Conservation (phyloP, 2,888 invertebrate species). For the Megaustenia siamemsis region DNA sequence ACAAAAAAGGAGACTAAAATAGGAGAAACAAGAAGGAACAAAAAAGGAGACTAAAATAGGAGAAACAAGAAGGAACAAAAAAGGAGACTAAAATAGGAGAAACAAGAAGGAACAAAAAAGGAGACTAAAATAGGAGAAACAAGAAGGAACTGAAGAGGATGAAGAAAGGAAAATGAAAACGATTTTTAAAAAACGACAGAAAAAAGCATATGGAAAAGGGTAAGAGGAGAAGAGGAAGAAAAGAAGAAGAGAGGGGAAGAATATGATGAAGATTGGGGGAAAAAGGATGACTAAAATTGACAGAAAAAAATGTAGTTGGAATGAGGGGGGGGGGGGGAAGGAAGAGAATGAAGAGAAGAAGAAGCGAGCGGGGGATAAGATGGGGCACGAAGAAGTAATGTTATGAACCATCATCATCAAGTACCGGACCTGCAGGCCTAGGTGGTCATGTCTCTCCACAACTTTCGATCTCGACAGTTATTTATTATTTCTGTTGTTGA, state of each 20-base stretch:
- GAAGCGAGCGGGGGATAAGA: too few species aligned
- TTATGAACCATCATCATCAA: too few species aligned
- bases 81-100: neutral
- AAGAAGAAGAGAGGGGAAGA: neutral
- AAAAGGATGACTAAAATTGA: neutral
- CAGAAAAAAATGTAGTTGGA: neutral
- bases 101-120: neutral
- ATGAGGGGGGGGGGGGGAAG: neutral
- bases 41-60: neutral
- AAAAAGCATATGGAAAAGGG: neutral
- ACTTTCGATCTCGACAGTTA: too few species aligned
- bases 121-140: neutral
- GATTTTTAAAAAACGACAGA: neutral
- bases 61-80: too few species aligned
- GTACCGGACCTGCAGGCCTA: too few species aligned
- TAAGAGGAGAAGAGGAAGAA: neutral
- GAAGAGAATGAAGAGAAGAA: neutral
- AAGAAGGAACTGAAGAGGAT: too few species aligned
- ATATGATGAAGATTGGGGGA: neutral
- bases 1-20: neutral
- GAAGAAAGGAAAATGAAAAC: too few species aligned
- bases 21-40: neutral
- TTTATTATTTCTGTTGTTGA: too few species aligned
- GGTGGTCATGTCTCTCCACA: too few species aligned
- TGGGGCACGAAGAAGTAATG: too few species aligned